Conservation (phyloP, 2,797 vertebrate species). For the Emydoidea blandingii region DNA sequence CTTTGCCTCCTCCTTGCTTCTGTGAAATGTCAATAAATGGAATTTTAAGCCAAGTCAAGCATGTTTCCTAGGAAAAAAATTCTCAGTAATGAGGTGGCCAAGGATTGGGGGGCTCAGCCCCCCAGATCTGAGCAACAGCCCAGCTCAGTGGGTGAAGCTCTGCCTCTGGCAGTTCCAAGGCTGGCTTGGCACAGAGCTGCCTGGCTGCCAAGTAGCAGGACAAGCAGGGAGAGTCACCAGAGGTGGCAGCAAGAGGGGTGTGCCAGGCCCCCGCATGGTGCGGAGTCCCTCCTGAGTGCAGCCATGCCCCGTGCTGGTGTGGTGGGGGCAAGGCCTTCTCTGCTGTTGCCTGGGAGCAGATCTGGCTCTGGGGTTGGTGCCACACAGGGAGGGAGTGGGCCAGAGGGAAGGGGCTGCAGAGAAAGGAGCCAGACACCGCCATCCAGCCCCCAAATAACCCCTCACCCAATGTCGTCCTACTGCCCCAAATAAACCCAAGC, state of each 20-base stretch:
- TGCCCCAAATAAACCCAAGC: not conserved
- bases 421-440: not conserved
- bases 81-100: not conserved
- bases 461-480: not conserved
- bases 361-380: not conserved
- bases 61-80: not conserved
- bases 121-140: not conserved
- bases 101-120: not conserved
- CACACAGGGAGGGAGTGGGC: not conserved
- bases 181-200: not conserved
- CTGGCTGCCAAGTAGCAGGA: not conserved
- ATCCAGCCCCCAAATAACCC: not conserved
- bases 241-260: not conserved
- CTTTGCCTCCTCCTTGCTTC: conserved; percentile 32
- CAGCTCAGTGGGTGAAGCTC: not conserved
- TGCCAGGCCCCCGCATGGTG: not conserved
- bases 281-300: not conserved
- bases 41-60: conserved; percentile 17
- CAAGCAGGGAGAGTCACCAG: not conserved
- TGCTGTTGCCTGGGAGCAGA: not conserved
- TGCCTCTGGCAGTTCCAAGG: not conserved
- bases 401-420: not conserved
- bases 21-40: conserved; percentile 66
- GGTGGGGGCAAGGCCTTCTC: not conserved
- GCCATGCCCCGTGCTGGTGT: not conserved